These are phyloP conservation scores for Crepidodera aurea DNA, from an alignment of 2,888 invertebrate genomes.

Conservation along the genomic window DNA sequence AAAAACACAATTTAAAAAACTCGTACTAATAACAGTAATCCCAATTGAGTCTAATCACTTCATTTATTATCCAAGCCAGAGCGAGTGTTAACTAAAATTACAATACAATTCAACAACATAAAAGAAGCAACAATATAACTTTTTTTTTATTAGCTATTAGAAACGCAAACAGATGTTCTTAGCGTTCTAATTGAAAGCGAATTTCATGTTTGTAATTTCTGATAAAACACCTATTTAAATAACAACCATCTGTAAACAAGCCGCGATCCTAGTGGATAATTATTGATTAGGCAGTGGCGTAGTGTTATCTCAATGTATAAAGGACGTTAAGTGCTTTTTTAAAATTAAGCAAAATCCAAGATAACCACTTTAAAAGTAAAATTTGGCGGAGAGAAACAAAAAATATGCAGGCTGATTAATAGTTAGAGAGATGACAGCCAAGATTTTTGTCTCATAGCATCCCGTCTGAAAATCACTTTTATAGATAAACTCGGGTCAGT, in stretches of 20 bases:
- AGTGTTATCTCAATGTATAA: too few relatives aligned
- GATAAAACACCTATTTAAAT: conserved; percentile 30
- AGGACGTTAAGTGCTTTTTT: too few relatives aligned
- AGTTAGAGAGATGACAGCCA: too few relatives aligned
- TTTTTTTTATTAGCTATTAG: conserved; percentile 17
- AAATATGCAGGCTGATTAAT: too few relatives aligned
- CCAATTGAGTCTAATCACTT: conserved; percentile 22
- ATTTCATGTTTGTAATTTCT: conserved; percentile 27
- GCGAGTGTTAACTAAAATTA: conserved; percentile 14
- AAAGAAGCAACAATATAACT: conserved; percentile 19
- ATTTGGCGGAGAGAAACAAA: too few relatives aligned
- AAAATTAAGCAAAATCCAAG: too few relatives aligned
- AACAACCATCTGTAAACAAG: conserved; percentile 7
- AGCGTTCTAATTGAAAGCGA: conserved; percentile 23
- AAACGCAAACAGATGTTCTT: conserved; percentile 19
- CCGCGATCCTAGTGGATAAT: neutral
- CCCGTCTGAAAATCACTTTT: too few relatives aligned
- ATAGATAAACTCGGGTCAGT: too few relatives aligned
- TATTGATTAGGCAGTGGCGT: neutral
- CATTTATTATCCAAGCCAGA: conserved; percentile 9
- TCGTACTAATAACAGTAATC: conserved; percentile 25
- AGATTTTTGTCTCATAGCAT: too few relatives aligned
- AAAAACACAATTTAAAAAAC: conserved; percentile 6
- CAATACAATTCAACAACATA: conserved; percentile 4
- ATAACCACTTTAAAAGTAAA: too few relatives aligned